Percentiles rank a stretch among this genome's conserved stretches.
phyloP scores from a whole-genome alignment of 2,888 invertebrate species.

The Aphrophora alni region DNA sequence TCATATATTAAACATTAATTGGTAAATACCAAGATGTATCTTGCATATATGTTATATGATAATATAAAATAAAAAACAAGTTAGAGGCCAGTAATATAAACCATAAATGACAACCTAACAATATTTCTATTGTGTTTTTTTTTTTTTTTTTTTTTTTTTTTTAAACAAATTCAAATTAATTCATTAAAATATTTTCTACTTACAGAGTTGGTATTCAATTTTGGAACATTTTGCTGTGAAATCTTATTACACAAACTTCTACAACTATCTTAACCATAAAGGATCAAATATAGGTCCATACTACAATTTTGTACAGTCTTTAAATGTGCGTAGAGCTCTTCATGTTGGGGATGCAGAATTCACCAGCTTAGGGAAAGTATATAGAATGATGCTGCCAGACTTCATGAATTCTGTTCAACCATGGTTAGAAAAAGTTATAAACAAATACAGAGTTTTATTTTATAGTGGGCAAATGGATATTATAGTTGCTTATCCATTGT shows the following conservation, averaged over 20 bases:
- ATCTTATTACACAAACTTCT: neutral
- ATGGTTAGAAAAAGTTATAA: constrained; percentile 71
- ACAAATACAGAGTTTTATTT: constrained; percentile 73
- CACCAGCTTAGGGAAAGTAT: constrained; percentile 64
- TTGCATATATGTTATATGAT: too few species aligned
- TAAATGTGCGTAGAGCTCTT: constrained; percentile 61
- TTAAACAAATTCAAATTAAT: too few species aligned
- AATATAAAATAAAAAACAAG: too few species aligned
- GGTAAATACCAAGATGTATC: too few species aligned
- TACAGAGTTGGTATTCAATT: too few species aligned
- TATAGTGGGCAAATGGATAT: constrained; percentile 92
- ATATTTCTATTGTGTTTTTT: too few species aligned
- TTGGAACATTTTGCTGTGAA: neutral
- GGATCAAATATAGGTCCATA: neutral
- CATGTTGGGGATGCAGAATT: constrained; percentile 85
- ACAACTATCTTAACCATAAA: neutral
- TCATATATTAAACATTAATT: too few species aligned
- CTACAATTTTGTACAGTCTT: constrained; percentile 37
- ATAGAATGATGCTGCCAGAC: constrained; percentile 75
- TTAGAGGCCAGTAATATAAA: too few species aligned
- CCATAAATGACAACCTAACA: too few species aligned
- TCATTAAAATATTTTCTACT: too few species aligned
- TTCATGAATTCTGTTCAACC: constrained; percentile 81
- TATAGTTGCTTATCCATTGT: constrained; percentile 85
- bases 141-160: too few species aligned